Evolutionary conservation across 2,888 invertebrate species (phyloP).

Genomic region (Scaptomyza parva): DNA sequence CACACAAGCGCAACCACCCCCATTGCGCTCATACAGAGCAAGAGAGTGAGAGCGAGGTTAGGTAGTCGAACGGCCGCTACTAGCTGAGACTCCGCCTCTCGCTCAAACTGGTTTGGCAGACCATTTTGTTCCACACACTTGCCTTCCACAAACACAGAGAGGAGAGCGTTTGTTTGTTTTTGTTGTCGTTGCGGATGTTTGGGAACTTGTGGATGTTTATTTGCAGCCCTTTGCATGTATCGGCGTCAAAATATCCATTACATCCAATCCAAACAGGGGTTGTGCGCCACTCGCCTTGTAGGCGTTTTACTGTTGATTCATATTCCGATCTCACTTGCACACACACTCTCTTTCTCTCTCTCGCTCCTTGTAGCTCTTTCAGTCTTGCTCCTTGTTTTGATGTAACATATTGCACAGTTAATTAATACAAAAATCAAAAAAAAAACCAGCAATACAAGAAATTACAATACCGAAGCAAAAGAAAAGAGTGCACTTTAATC

Average conservation of each 20-base stretch:
- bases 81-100: conserved; percentile 70
- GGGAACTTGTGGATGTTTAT: conserved; percentile 81
- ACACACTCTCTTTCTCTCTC: conserved; percentile 6
- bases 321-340: conserved; percentile 8
- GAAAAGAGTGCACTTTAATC: conserved; percentile 34
- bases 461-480: background rate
- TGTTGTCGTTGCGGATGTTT: conserved; percentile 56
- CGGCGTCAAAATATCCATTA: conserved; percentile 84
- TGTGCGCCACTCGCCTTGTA: conserved; percentile 44
- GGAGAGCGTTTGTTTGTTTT: conserved; percentile 25
- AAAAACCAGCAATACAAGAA: conserved; percentile 13
- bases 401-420: conserved; percentile 52
- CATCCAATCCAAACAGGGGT: conserved; percentile 82
- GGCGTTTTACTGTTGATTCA: conserved; percentile 53
- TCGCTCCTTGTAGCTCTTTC: background rate
- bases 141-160: background rate
- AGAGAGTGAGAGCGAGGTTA: conserved; percentile 6
- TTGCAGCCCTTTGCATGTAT: conserved; percentile 80
- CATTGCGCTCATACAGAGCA: conserved; percentile 11
- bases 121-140: conserved; percentile 70
- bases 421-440: conserved; percentile 46
- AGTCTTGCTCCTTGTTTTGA: conserved; percentile 44
- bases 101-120: conserved; percentile 55
- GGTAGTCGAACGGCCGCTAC: conserved; percentile 25
- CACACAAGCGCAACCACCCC: conserved; percentile 19